These are phyloP conservation scores for Tachina grossa DNA, from an alignment of 2,888 invertebrate genomes.

Conservation along the genomic window DNA sequence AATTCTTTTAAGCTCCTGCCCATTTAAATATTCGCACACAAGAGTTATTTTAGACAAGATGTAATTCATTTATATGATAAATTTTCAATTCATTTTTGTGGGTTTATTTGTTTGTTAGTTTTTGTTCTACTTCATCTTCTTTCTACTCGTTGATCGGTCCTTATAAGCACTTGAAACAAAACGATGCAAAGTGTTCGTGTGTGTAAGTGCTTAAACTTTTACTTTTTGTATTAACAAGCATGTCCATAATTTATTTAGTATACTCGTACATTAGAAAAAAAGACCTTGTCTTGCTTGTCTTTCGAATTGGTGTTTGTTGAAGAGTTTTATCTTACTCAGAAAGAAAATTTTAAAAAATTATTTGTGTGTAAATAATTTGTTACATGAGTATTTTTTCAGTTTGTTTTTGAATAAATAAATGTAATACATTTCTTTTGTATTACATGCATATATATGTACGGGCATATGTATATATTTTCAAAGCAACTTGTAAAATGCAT, in stretches of 20 bases:
- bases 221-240: conserved; percentile 27
- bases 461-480: conserved; percentile 10
- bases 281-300: conserved; percentile 1
- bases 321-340: neutral
- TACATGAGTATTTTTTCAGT: conserved; percentile 19
- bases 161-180: neutral
- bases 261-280: neutral
- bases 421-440: conserved; percentile 7
- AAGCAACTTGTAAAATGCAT: conserved; percentile 9
- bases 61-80: conserved; percentile 59
- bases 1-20: conserved; percentile 13
- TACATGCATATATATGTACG: neutral
- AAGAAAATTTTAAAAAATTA: conserved; percentile 23
- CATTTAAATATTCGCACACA: neutral
- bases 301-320: neutral
- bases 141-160: neutral
- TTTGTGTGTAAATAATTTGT: conserved; percentile 35
- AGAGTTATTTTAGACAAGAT: conserved; percentile 44
- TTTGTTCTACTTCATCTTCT: conserved; percentile 1
- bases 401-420: neutral
- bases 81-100: conserved; percentile 57
- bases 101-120: conserved; percentile 32
- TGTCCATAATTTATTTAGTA: conserved; percentile 63
- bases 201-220: neutral
- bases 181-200: conserved; percentile 14